These are phyloP conservation scores for Antedon mediterranea DNA, from an alignment of 53 echinoderm and acorn worm genomes.

Conservation along the genomic window DNA sequence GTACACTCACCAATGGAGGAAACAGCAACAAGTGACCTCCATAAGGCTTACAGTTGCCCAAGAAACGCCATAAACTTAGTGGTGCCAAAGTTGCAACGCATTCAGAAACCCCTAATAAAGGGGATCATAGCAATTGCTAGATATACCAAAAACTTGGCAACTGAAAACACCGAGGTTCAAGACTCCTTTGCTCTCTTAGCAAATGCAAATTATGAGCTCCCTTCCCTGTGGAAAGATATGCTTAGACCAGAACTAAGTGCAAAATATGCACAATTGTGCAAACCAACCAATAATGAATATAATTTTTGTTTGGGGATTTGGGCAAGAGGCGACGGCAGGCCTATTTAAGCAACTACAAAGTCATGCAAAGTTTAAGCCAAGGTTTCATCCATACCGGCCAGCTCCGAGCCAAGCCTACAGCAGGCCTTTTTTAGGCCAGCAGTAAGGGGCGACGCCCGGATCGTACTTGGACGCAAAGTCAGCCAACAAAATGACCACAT, in stretches of 20 bases:
- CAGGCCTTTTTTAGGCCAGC: too few species aligned
- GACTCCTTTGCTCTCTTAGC: conserved; percentile 11
- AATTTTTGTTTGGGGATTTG: conserved; percentile 28
- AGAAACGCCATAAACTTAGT: conserved; percentile 14
- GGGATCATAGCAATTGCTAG: conserved; percentile 30
- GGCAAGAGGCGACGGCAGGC: conserved; percentile 17
- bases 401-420: too few species aligned
- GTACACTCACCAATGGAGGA: conserved; percentile 11
- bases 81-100: conserved; percentile 19
- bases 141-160: neutral
- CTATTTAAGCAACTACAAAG: neutral
- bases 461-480: too few species aligned
- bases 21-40: conserved; percentile 3
- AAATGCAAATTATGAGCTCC: conserved; percentile 23
- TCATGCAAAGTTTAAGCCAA: too few species aligned
- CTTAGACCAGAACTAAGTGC: conserved; percentile 27
- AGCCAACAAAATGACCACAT: too few species aligned
- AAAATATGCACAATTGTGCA: conserved; percentile 26
- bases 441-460: too few species aligned
- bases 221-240: conserved; percentile 21
- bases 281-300: conserved; percentile 5
- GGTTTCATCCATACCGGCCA: too few species aligned
- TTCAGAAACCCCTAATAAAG: conserved; percentile 30
- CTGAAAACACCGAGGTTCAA: neutral
- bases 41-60: conserved; percentile 15